Percentiles rank a stretch among this genome's conserved stretches.
These are phyloP conservation scores for Drosophila sucinea DNA, from an alignment of 1,140 invertebrate species.

Conservation along the genomic window DNA sequence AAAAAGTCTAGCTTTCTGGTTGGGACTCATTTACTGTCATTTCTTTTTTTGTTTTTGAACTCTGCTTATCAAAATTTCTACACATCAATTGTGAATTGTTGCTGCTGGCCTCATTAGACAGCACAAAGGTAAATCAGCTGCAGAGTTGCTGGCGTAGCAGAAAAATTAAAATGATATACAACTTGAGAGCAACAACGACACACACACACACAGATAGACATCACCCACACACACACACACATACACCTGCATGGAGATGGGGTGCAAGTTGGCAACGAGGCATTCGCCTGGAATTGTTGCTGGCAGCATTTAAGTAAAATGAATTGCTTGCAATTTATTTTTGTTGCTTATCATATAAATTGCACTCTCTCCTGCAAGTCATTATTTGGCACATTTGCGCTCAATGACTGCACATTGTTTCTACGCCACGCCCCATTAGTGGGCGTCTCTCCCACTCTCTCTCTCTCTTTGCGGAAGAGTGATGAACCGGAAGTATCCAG, in stretches of 20 bases:
- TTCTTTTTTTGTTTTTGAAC: neutral
- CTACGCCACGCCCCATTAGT: conserved; percentile 34
- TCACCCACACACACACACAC: conserved; percentile 8
- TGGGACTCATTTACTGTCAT: neutral
- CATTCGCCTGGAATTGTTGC: conserved; percentile 31
- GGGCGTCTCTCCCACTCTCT: neutral
- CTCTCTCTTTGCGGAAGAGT: conserved; percentile 40
- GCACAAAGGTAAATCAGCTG: conserved; percentile 44
- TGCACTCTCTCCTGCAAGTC: conserved; percentile 77
- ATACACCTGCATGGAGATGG: conserved; percentile 21
- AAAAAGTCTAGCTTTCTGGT: too few relatives aligned
- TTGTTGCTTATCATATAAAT: conserved; percentile 80
- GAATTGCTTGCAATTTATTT: conserved; percentile 79
- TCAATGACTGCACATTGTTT: conserved; percentile 78
- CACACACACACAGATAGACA: conserved; percentile 14
- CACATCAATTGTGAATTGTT: neutral
- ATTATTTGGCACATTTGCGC: conserved; percentile 80
- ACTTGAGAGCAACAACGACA: conserved; percentile 7
- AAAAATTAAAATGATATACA: conserved; percentile 64
- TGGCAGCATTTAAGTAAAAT: conserved; percentile 76
- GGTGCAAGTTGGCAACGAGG: conserved; percentile 42
- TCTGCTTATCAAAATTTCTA: conserved; percentile 1
- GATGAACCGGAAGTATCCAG: conserved; percentile 73
- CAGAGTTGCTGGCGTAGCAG: conserved; percentile 45
- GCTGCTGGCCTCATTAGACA: conserved; percentile 46